These are phyloP conservation scores for Machimus atricapillus DNA, from an alignment of 2,888 invertebrate genomes.

Conservation along the genomic window DNA sequence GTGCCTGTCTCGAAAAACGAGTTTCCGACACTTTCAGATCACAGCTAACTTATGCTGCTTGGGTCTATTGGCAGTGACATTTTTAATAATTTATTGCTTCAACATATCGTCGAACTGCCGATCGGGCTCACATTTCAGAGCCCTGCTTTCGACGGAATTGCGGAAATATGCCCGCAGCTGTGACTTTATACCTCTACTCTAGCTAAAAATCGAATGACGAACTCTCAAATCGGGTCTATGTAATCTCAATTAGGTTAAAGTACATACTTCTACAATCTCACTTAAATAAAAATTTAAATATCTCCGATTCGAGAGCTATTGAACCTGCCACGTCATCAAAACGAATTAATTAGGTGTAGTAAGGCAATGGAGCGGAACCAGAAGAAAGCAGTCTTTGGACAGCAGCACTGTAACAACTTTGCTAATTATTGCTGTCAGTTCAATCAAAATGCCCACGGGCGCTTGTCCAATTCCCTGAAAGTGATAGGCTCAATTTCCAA, in stretches of 20 bases:
- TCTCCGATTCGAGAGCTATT: not conserved
- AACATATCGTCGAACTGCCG: not conserved
- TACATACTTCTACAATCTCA: not conserved
- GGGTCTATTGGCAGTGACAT: conserved; percentile 7
- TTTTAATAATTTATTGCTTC: not conserved
- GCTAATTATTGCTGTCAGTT: not conserved
- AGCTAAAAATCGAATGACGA: not conserved
- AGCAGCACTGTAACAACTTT: not conserved
- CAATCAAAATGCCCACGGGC: not conserved
- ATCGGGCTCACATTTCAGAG: not conserved
- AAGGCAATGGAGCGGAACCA: not conserved
- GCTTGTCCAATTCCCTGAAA: not conserved
- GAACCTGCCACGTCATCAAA: not conserved
- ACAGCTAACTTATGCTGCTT: not conserved
- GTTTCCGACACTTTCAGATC: not conserved
- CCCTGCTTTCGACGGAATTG: not conserved
- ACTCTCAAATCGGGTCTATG: not conserved
- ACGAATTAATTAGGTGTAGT: not conserved
- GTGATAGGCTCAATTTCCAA: not conserved
- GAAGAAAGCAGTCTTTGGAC: not conserved
- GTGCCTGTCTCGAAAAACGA: not conserved
- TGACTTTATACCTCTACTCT: not conserved
- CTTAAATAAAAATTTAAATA: not conserved
- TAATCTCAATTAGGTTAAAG: not conserved
- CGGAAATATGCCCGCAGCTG: not conserved